A percentile compares a stretch with the other conserved stretches of the same genome.
Conservation (phyloP, 1,140 invertebrate genomes). For the Dendroctonus valens region DNA sequence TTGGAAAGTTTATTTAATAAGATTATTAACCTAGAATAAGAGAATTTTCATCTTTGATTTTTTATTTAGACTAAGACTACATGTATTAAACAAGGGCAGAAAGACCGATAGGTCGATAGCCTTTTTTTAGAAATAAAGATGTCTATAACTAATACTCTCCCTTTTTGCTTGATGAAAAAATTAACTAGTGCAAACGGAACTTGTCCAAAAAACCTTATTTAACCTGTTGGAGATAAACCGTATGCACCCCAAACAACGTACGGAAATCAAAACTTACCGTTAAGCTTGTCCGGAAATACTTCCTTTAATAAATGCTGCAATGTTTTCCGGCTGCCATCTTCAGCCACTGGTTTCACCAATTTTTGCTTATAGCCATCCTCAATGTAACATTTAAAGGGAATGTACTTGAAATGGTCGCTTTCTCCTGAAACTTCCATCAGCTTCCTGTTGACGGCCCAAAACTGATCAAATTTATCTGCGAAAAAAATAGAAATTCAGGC, state of each 20-base stretch:
- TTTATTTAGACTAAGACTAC: too few species aligned
- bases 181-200: too few species aligned
- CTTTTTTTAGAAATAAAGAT: too few species aligned
- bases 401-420: conserved; percentile 83
- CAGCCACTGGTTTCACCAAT: conserved; percentile 71
- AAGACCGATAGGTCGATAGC: too few species aligned
- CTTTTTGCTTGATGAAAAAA: too few species aligned
- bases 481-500: background rate
- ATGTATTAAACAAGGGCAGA: too few species aligned
- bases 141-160: too few species aligned
- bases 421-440: conserved; percentile 83
- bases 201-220: background rate
- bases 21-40: too few species aligned
- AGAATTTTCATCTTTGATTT: too few species aligned
- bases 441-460: conserved; percentile 94
- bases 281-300: conserved; percentile 63
- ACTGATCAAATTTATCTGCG: conserved; percentile 96
- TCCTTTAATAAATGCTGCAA: conserved; percentile 70
- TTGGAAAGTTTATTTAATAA: too few species aligned
- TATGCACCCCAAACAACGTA: background rate
- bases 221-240: background rate
- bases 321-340: conserved; percentile 72
- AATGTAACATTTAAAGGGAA: conserved; percentile 89
- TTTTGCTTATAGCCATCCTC: conserved; percentile 75
- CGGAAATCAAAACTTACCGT: conserved; percentile 48